These are phyloP conservation scores for Aromia moschata DNA, from an alignment of 2,888 invertebrate species.

Conservation along the genomic window DNA sequence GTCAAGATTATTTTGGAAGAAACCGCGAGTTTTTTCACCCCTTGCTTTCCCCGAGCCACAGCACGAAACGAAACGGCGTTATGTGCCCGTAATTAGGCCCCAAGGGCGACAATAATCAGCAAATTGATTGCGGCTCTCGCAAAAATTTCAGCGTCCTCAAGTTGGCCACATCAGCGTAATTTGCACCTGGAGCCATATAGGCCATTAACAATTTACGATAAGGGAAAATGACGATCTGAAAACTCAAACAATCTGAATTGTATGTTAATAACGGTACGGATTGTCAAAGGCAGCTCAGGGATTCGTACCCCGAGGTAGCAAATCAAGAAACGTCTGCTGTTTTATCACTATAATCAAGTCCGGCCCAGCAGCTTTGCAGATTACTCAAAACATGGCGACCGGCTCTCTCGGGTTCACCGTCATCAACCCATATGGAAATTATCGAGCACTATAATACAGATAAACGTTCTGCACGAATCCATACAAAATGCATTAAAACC, in stretches of 20 bases:
- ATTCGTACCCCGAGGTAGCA: slow-evolving; percentile 43
- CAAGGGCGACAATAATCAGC: slow-evolving; percentile 1
- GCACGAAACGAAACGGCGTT: slow-evolving; percentile 8
- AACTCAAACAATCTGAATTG: slow-evolving; percentile 37
- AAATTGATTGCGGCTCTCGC: slow-evolving; percentile 17
- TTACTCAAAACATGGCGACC: slow-evolving; percentile 46
- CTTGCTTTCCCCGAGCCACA: not conserved
- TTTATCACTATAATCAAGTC: slow-evolving; percentile 60
- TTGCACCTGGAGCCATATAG: slow-evolving; percentile 13
- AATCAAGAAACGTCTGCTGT: slow-evolving; percentile 48
- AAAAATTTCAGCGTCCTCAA: slow-evolving; percentile 18
- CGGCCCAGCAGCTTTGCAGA: slow-evolving; percentile 55
- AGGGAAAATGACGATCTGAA: slow-evolving; percentile 37
- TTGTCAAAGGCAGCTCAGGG: slow-evolving; percentile 39
- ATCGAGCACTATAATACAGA: slow-evolving; percentile 60
- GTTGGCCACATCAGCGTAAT: slow-evolving; percentile 13
- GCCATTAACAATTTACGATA: slow-evolving; percentile 28
- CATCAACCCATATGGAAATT: slow-evolving; percentile 61
- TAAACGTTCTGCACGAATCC: slow-evolving; percentile 61
- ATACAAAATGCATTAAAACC: slow-evolving; percentile 59
- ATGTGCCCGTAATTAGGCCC: slow-evolving; percentile 13
- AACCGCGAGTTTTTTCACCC: no score
- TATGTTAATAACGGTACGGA: slow-evolving; percentile 36
- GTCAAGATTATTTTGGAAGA: no score
- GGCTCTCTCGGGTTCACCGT: slow-evolving; percentile 46